Base-by-base conservation (phyloP, 2,888 invertebrate genomes). In the Plebejus argus region DNA sequence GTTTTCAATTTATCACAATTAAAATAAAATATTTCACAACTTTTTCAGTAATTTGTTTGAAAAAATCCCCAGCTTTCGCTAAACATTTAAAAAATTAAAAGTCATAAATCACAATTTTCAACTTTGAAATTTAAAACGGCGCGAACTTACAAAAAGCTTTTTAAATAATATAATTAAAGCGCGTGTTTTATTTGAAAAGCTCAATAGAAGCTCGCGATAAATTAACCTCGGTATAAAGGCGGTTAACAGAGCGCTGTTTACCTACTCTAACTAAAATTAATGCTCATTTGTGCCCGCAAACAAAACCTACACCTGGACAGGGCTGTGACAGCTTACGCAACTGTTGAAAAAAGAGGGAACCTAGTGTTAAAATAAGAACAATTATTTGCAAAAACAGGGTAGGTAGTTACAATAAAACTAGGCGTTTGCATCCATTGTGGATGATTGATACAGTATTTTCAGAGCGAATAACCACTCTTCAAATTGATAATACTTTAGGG, bases 241-340 rank as follows among this genome's bases (percentile, higher is more conserved):
- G 10, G 61, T 61, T 23, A 61, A 61, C 23, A 23, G 10, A 61
- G 20, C 8, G 58, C 61, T 61, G 61, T 61, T 20, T 61, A 23
- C 61, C 23, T 23, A 61, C 61, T 61, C 61, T 61, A 61, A 61
- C 23, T 61, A 23, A 61, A 23, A 61, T 61, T 61, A 61, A 61
- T 61, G 61, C 12, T 61, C 23, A 61, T 61, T 61, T 61, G 61
- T 61, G 61, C 61, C 23, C 23, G 23, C 23, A 20, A 20, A 61
- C 23, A 61, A 0, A 23, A 10, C 61, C 23, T 61, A 61, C 23
- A 61, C 61, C 61, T 61, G 61, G 12, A 61, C 23, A 61, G 61
- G 61, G 61, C 61, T 61, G 61, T 3, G 10, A 12, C 10, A 23
- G 61, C 4, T 23, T 23, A 61, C 61, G 8, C 23, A 23, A 61